phyloP scores from a whole-genome alignment of 2,797 vertebrate species.

The Mareca penelope region DNA sequence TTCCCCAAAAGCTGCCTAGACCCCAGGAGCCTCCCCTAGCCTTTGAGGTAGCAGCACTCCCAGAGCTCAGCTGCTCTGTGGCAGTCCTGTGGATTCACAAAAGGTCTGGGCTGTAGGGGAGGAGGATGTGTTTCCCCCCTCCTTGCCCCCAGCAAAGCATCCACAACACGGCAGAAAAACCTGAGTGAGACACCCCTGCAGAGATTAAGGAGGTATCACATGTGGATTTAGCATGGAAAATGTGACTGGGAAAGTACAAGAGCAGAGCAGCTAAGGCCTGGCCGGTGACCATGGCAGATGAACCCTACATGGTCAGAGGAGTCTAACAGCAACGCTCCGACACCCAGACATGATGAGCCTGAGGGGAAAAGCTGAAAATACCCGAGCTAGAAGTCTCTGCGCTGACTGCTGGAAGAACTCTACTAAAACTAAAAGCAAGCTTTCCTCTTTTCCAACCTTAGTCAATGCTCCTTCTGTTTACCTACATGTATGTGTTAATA shows the following conservation, averaged over 20 bases:
- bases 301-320: fast-evolving
- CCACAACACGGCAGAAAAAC: background rate
- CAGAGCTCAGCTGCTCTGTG: background rate
- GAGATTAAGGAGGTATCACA: background rate
- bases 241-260: background rate
- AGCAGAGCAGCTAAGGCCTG: background rate
- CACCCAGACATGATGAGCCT: background rate
- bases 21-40: fast-evolving
- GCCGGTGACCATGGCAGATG: fast-evolving
- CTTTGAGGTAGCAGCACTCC: fast-evolving
- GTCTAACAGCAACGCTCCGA: background rate
- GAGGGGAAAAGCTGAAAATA: background rate
- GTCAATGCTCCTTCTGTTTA: background rate
- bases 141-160: background rate
- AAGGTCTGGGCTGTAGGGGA: background rate
- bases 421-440: background rate
- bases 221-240: background rate
- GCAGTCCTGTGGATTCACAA: background rate
- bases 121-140: background rate
- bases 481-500: background rate
- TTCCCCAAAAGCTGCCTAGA: background rate
- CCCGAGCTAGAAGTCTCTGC: background rate
- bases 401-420: background rate
- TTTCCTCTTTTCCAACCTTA: background rate
- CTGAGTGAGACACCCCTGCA: background rate